Conservation (phyloP, 1,140 invertebrate species). For the Copidosoma floridanum region DNA sequence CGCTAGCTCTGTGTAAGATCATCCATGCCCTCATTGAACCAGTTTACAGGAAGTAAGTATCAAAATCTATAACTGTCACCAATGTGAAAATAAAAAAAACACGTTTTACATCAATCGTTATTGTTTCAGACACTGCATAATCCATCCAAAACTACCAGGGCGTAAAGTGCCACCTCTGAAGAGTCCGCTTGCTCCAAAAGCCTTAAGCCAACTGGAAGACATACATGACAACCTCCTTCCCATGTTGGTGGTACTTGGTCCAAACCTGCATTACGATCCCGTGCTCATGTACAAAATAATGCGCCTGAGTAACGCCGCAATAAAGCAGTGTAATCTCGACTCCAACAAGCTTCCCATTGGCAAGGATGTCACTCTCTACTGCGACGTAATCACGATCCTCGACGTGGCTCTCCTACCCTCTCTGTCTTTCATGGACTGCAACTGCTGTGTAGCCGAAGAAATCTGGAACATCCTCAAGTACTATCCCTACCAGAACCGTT, state of each 20-base stretch:
- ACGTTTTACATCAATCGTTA: too few relatives aligned
- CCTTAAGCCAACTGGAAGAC: constrained; percentile 66
- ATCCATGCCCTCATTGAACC: constrained; percentile 85
- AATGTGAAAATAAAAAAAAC: neutral
- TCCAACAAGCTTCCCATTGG: constrained; percentile 46
- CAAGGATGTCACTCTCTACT: constrained; percentile 61
- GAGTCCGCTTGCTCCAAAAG: constrained; percentile 62
- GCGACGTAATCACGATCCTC: constrained; percentile 81
- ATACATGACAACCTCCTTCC: constrained; percentile 78
- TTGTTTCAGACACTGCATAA: constrained; percentile 65
- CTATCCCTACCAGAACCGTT: constrained; percentile 90
- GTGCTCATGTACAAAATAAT: constrained; percentile 86
- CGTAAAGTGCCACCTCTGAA: constrained; percentile 60
- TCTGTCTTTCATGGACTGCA: constrained; percentile 87
- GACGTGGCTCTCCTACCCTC: constrained; percentile 87
- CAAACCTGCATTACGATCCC: constrained; percentile 84
- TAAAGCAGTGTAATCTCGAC: constrained; percentile 52
- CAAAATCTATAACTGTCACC: neutral
- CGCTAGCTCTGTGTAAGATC: constrained; percentile 75
- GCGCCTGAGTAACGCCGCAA: constrained; percentile 60
- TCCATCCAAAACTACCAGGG: constrained; percentile 68
- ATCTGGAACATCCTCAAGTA: constrained; percentile 89
- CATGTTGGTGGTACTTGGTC: constrained; percentile 84
- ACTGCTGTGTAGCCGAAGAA: constrained; percentile 94
- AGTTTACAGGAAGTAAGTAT: constrained; percentile 75